phyloP scores from a whole-genome alignment of 2,797 vertebrate genomes.

The Adelosebastes latens region DNA sequence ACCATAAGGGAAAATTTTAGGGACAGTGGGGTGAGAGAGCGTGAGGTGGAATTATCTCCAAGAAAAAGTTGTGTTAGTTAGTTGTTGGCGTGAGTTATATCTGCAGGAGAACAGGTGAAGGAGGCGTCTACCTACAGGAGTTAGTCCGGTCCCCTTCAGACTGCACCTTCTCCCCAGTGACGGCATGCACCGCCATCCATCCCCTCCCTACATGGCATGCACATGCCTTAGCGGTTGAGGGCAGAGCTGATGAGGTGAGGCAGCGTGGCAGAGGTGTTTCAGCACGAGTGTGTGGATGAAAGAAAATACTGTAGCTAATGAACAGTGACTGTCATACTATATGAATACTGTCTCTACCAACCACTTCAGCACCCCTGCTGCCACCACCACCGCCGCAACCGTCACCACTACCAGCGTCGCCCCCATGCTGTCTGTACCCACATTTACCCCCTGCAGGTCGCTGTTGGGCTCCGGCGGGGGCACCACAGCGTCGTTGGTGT shows the following conservation, averaged over 20 bases:
- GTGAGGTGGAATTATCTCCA: background rate
- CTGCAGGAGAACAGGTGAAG: background rate
- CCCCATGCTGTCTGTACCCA: slow-evolving; percentile 86
- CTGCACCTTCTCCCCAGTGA: slow-evolving; percentile 4
- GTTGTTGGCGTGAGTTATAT: background rate
- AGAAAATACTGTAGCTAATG: slow-evolving; percentile 1
- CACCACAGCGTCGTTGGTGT: slow-evolving; percentile 98
- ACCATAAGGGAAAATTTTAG: background rate
- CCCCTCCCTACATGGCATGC: slow-evolving; percentile 49
- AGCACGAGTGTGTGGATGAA: background rate
- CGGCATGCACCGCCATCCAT: slow-evolving; percentile 20
- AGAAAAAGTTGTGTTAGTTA: background rate
- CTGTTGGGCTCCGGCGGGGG: slow-evolving; percentile 97
- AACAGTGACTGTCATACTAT: background rate
- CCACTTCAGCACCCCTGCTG: slow-evolving; percentile 27
- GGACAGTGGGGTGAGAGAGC: background rate
- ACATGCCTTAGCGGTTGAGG: slow-evolving; percentile 31
- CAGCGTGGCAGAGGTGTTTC: slow-evolving; percentile 36
- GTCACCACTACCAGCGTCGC: slow-evolving; percentile 21
- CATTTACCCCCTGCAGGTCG: slow-evolving; percentile 99
- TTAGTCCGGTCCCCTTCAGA: slow-evolving; percentile 27
- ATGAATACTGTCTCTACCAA: slow-evolving; percentile 5
- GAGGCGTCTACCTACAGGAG: slow-evolving; percentile 21
- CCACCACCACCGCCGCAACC: slow-evolving; percentile 29
- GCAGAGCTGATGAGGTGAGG: slow-evolving; percentile 41